Conservation (phyloP, 2,113 vertebrate species). For the Centropus bengalensis region DNA sequence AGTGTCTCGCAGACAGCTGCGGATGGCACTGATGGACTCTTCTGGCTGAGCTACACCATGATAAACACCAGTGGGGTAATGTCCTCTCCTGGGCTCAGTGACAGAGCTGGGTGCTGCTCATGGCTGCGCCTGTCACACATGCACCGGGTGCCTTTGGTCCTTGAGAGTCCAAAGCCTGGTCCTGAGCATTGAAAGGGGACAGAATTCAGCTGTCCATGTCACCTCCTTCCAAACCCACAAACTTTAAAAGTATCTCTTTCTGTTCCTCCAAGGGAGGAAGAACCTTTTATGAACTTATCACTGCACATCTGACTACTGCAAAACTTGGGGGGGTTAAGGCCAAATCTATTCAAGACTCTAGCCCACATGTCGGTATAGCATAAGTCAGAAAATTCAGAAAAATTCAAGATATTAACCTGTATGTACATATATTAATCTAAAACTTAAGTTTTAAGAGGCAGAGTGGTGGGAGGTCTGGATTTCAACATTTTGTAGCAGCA, state of each 20-base stretch:
- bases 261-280: background rate
- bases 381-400: background rate
- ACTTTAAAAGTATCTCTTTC: background rate
- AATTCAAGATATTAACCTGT: background rate
- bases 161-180: fast-evolving
- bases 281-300: background rate
- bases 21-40: background rate
- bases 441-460: background rate
- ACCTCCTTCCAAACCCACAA: background rate
- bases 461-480: background rate
- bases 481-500: background rate
- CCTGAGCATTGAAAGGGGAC: background rate
- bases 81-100: background rate
- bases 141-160: background rate
- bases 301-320: too few relatives aligned
- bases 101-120: background rate
- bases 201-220: background rate
- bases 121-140: background rate
- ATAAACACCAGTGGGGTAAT: background rate
- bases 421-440: background rate
- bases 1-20: background rate
- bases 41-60: background rate
- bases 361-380: background rate
- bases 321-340: background rate
- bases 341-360: background rate